Base-by-base conservation (phyloP, 1,140 invertebrate species). In the Halyomorpha halys region DNA sequence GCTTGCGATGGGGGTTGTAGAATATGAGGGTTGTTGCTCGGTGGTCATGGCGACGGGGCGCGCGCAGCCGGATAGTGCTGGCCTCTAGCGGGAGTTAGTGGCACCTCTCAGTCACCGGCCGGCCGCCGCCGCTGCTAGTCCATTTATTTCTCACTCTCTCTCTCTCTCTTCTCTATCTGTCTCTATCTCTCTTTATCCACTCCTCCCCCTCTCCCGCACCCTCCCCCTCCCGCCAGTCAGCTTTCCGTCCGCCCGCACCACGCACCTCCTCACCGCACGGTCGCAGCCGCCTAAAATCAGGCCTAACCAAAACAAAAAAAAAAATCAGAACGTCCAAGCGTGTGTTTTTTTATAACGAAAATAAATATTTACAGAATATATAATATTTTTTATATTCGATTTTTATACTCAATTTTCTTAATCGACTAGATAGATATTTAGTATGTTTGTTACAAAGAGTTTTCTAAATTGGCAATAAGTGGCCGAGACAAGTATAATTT, bases 101-200 rank as follows among this genome's bases (percentile, higher is more conserved):
- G 13, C 34, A 49, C 19, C 18, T 19, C 64, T 62, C 64, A 65
- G 59, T 61, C 47, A 34, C 45, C 60, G 25, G 23, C 60, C 64
- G 44, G 45, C 60, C 64, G 44, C 59, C 34, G 64, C 44, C 63
- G 51, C 25, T 27, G 59, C 19, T 16, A 30, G 25, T 49, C 18
- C 49, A 30, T 18, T 27, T 19, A 27, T 34, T 19, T 19, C 56
- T 27, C 21, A 27, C n/a, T 30, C 59, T 61, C 60, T 62, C 39
- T 54, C 23, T 65, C 44, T 30, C 53, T 61, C 25, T 53, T 61
- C 49, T 44, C 25, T 13, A 9, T 44, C 60, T 56, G 11, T 21
- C 44, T 59, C 59, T 39, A 9, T 21, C 13, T 39, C 39, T 59
- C 54, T 13, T 47, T 49, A 16, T 25, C 44, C 44, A 16, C 63